phyloP scores from a whole-genome alignment of 2,797 vertebrate genomes.

The Moxostoma hubbsi region DNA sequence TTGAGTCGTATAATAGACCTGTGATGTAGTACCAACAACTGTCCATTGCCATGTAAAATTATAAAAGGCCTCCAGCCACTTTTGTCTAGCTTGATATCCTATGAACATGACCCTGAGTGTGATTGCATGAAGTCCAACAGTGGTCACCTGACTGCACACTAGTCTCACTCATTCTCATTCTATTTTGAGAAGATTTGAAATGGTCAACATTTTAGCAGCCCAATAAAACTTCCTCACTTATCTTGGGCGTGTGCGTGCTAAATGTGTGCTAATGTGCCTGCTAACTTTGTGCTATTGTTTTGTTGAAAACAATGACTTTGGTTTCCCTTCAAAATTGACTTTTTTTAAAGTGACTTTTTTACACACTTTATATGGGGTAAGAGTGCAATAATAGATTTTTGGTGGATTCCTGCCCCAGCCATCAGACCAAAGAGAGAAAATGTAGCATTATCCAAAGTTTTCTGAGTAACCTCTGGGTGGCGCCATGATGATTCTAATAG shows the following conservation, averaged over 20 bases:
- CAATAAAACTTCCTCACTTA: background rate
- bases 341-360: too few relatives aligned
- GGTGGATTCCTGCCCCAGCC: too few relatives aligned
- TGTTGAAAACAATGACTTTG: background rate
- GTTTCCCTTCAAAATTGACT: background rate
- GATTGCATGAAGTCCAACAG: constrained; percentile 28
- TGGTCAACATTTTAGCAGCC: constrained; percentile 1
- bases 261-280: background rate
- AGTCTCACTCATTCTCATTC: constrained; percentile 1
- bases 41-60: constrained; percentile 63
- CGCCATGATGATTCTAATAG: too few relatives aligned
- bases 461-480: too few relatives aligned
- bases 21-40: constrained; percentile 67
- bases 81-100: constrained; percentile 50
- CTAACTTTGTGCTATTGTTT: background rate
- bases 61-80: constrained; percentile 47
- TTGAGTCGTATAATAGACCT: constrained; percentile 75
- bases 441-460: too few relatives aligned
- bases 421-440: too few relatives aligned
- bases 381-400: too few relatives aligned
- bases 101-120: constrained; percentile 50
- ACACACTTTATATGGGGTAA: too few relatives aligned
- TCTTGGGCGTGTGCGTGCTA: background rate
- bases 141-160: constrained; percentile 39
- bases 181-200: constrained; percentile 48